These are phyloP conservation scores for Campodea augens DNA, from an alignment of 1,140 invertebrate genomes.

Conservation along the genomic window DNA sequence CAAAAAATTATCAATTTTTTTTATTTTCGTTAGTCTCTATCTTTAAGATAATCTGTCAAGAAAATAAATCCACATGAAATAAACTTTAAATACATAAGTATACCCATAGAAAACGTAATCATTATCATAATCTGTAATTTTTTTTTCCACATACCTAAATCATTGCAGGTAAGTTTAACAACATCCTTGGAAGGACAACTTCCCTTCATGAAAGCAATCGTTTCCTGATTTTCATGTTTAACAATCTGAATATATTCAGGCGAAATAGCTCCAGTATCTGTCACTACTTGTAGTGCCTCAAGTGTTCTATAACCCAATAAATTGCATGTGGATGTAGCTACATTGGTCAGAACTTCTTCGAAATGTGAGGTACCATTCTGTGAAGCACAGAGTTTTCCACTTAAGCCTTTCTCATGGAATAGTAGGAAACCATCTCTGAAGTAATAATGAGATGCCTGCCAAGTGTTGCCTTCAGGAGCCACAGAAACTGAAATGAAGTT, in stretches of 20 bases:
- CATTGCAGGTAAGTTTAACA: conserved; percentile 52
- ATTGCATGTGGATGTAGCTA: conserved; percentile 54
- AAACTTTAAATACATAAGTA: too few species aligned
- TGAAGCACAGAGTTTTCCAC: conserved; percentile 58
- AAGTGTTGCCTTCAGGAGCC: conserved; percentile 31
- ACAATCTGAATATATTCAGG: neutral
- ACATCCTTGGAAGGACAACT: conserved; percentile 55
- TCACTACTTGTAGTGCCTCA: neutral
- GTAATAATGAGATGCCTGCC: conserved; percentile 36
- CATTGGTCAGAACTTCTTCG: conserved; percentile 36
- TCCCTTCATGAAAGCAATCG: conserved; percentile 34
- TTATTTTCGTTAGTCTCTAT: too few species aligned
- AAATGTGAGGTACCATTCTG: conserved; percentile 33
- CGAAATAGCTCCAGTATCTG: neutral
- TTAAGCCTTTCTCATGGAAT: conserved; percentile 59
- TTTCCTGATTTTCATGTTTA: neutral
- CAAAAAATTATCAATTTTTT: too few species aligned
- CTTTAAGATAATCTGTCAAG: too few species aligned
- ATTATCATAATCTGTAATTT: too few species aligned
- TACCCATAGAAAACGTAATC: too few species aligned
- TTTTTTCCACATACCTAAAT: conserved; percentile 48
- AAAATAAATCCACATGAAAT: too few species aligned
- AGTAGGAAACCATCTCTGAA: conserved; percentile 50
- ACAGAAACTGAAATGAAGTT: conserved; percentile 49
- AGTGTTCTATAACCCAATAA: conserved; percentile 36